These are phyloP conservation scores for Hermaeophaga mercurialis DNA, from an alignment of 2,888 invertebrate genomes.

Conservation along the genomic window DNA sequence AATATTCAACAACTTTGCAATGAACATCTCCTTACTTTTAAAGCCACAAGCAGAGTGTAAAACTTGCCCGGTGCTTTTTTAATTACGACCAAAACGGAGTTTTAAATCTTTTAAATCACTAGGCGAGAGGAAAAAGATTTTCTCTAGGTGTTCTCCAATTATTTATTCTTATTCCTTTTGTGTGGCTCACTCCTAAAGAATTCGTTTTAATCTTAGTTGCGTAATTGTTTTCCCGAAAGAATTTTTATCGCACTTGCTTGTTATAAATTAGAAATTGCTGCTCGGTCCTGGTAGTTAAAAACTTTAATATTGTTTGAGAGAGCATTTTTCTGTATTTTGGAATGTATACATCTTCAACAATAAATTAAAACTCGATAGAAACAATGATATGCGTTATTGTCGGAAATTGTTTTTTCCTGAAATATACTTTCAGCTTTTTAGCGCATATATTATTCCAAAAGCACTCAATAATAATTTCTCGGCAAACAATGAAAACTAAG, in stretches of 20 bases:
- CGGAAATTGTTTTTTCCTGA: too few species aligned
- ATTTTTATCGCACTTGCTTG: constrained; percentile 1
- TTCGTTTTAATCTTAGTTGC: constrained; percentile 17
- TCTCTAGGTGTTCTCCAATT: constrained; percentile 17
- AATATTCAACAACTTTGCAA: constrained; percentile 11
- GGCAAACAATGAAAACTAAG: too few species aligned
- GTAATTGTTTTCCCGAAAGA: constrained; percentile 14
- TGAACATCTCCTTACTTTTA: constrained; percentile 8
- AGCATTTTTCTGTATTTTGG: too few species aligned
- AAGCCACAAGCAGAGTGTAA: constrained; percentile 8
- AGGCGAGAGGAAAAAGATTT: constrained; percentile 15
- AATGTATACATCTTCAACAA: too few species aligned
- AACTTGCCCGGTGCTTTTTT: constrained; percentile 10
- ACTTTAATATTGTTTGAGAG: too few species aligned
- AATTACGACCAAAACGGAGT: constrained; percentile 11
- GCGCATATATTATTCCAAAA: too few species aligned
- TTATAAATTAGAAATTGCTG: constrained; percentile 15
- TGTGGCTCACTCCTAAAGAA: constrained; percentile 2
- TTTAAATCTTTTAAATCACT: constrained; percentile 15
- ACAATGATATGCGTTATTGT: too few species aligned
- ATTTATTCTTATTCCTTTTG: constrained; percentile 15
- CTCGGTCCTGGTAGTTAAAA: too few species aligned
- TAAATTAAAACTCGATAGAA: too few species aligned
- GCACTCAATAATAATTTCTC: too few species aligned
- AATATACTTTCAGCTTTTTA: too few species aligned